A percentile compares a stretch with the other conserved stretches of the same genome.
Evolutionary conservation across 2,797 vertebrate species (phyloP).

Genomic region (Buphagus erythrorhynchus): DNA sequence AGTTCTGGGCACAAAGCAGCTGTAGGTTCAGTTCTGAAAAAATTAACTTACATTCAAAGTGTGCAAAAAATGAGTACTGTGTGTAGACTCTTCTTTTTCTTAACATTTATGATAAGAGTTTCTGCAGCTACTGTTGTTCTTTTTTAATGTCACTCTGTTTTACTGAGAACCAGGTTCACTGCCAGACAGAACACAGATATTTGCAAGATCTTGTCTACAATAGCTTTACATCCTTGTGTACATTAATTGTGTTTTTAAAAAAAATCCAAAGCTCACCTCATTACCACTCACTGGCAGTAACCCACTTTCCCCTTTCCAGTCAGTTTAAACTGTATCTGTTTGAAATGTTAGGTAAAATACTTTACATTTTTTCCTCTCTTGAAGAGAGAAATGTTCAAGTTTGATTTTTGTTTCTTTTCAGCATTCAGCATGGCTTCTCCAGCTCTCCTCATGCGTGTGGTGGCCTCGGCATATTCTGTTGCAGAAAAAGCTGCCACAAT

Average conservation of each 20-base stretch:
- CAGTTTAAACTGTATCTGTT: not conserved
- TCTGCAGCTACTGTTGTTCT: not conserved
- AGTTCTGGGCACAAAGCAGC: not conserved
- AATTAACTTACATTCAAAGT: not conserved
- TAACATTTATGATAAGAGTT: not conserved
- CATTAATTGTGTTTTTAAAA: not conserved
- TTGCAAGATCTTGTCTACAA: not conserved
- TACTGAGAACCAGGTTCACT: not conserved
- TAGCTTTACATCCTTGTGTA: not conserved
- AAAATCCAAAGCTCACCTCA: not conserved
- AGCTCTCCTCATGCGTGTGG: constrained; percentile 86
- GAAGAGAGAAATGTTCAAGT: not conserved
- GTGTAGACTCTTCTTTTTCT: not conserved
- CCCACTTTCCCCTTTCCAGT: not conserved
- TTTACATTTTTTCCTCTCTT: not conserved
- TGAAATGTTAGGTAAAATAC: not conserved
- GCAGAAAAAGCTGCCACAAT: constrained; percentile 90
- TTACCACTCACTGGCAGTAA: not conserved
- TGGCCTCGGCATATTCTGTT: constrained; percentile 87
- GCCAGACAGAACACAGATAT: not conserved
- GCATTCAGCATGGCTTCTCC: constrained; percentile 83
- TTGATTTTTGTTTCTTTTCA: constrained; percentile 18
- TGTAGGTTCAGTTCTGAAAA: not conserved
- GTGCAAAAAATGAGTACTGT: not conserved
- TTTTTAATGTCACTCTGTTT: not conserved